Percentiles rank a stretch among this genome's conserved stretches.
phyloP scores from a whole-genome alignment of 1,140 invertebrate genomes.

The Hyposmocoma kahamanoa region DNA sequence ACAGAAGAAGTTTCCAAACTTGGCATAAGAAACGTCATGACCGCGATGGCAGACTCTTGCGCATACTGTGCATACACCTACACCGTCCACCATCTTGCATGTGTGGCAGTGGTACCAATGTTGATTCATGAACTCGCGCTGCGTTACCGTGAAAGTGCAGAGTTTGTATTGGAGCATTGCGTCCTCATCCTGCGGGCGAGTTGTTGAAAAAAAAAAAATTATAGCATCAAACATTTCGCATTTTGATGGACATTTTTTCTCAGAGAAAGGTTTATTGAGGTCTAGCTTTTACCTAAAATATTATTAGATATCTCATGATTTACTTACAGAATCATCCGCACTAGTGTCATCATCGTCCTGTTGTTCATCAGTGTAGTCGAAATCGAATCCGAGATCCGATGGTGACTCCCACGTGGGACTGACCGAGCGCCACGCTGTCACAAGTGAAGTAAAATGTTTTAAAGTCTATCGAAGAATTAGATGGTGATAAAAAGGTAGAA shows the following conservation, averaged over 20 bases:
- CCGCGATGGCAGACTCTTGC: constrained; percentile 96
- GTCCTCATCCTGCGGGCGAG: constrained; percentile 98
- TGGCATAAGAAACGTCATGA: constrained; percentile 98
- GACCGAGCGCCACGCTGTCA: constrained; percentile 77
- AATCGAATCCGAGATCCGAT: constrained; percentile 81
- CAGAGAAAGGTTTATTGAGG: background rate
- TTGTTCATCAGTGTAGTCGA: constrained; percentile 89
- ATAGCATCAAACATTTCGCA: background rate
- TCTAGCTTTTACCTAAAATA: no score
- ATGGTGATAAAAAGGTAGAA: no score
- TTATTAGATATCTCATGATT: no score
- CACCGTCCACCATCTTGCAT: constrained; percentile 98
- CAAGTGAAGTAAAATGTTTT: no score
- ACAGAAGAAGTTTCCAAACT: constrained; percentile 99
- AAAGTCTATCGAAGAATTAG: no score
- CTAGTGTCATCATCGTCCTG: constrained; percentile 94
- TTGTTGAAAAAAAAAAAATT: constrained; percentile 2
- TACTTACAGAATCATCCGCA: constrained; percentile 89
- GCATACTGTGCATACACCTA: constrained; percentile 97
- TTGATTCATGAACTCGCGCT: constrained; percentile 99
- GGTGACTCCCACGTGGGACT: constrained; percentile 86
- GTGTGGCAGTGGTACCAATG: constrained; percentile 99
- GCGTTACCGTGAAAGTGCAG: constrained; percentile 97
- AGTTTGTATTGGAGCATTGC: constrained; percentile 91
- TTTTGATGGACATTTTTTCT: background rate